Evolutionary conservation across 2,888 invertebrate genomes (phyloP), one percentile per base, ranked within the genome.

Genomic region (Tupiocoris notatus): DNA sequence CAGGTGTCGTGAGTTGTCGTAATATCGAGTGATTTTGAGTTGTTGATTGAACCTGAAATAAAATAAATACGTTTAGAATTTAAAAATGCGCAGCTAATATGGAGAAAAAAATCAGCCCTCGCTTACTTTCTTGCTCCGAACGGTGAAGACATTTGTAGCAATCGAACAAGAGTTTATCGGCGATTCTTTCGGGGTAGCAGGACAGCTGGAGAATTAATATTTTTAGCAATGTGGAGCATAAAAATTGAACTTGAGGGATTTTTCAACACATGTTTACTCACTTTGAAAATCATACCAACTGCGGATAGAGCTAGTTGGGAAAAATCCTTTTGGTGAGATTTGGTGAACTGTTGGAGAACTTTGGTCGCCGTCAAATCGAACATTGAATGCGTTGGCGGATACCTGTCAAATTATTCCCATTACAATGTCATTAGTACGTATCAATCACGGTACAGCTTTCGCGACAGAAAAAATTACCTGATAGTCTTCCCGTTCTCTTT

Each of bases 281-380:
- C 81, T 76, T 78, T 76, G 77, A 80, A 91, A 79, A 91, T 87
- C 57, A 87, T 86, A 75, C 86, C 86, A 23, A 91, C 83, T 2
- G 88, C 88, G 76, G 88, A 86, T 68, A 87, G 86, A 59, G 87
- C 85, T 81, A 89, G 86, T 1, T 88, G 86, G 61, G 86, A 84
- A 83, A 88, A 91, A 79, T 86, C 85, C 12, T 83, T 81, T 70
- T 87, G 84, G 9, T 86, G 84, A 1, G 80, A 68, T 58, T 84
- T 82, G 0, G 79, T 79, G 77, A 88, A 85, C 79, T 86, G 87
- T 68, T 86, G 83, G 17, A 83, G 81, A n/a, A 90, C 81, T 61
- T 89, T 84, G 3, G 83, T 80, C 6, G 83, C 78, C 9, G 91
- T 81, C 77, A 86, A 82, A 22, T 81, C 81, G 81, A 91, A 90